Evolutionary conservation across 2,888 invertebrate species (phyloP).

Genomic region (Malthinus seriepunctatus): DNA sequence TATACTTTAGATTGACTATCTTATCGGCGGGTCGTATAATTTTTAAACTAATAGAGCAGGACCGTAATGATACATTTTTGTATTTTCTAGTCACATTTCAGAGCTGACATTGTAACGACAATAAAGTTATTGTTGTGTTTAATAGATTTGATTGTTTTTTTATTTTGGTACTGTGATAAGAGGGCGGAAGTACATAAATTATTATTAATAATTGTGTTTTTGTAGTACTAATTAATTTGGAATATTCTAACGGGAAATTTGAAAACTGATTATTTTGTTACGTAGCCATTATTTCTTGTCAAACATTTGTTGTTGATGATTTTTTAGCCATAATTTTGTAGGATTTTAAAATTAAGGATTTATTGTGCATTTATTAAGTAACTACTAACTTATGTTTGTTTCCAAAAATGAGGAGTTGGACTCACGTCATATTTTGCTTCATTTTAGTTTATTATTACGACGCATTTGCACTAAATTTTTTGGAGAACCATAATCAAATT

Average conservation of each 20-base stretch:
- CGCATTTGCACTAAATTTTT: slow-evolving; percentile 6
- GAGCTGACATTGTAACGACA: slow-evolving; percentile 42
- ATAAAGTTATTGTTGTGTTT: slow-evolving; percentile 40
- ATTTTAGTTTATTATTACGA: no score
- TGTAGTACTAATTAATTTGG: neutral
- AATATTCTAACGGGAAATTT: neutral
- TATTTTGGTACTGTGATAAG: slow-evolving; percentile 45
- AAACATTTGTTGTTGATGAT: no score
- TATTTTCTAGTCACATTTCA: slow-evolving; percentile 43
- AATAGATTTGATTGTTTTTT: slow-evolving; percentile 33
- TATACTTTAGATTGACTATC: slow-evolving; percentile 1
- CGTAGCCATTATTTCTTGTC: no score
- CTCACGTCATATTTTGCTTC: no score
- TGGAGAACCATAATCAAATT: slow-evolving; percentile 40
- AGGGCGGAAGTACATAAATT: slow-evolving; percentile 34
- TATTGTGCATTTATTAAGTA: no score
- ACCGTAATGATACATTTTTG: slow-evolving; percentile 22
- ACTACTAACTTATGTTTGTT: no score
- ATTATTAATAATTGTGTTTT: slow-evolving; percentile 12
- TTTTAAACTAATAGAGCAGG: slow-evolving; percentile 22
- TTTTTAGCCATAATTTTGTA: no score
- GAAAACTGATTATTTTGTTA: no score
- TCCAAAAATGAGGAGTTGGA: no score
- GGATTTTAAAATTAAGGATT: no score
- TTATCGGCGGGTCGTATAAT: slow-evolving; percentile 22